A percentile compares a stretch with the other conserved stretches of the same genome.
Evolutionary conservation across 2,113 vertebrate species (phyloP).

Genomic region (Sebastes schlegelii): DNA sequence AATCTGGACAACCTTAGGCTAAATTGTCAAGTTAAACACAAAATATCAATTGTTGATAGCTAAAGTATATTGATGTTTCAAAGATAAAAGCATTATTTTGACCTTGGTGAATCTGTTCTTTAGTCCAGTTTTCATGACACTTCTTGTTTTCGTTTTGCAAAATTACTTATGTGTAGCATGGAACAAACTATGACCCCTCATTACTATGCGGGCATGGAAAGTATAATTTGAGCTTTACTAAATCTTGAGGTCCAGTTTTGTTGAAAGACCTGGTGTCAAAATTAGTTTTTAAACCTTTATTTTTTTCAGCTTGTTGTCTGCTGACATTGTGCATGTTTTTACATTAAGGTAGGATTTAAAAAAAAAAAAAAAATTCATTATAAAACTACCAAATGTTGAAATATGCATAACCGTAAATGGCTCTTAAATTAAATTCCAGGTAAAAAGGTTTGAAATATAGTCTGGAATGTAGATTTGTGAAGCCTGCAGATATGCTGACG

Average conservation of each 20-base stretch:
- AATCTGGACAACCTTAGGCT: too few relatives aligned
- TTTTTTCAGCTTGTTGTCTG: background rate
- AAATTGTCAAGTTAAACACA: too few relatives aligned
- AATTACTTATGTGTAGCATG: too few relatives aligned
- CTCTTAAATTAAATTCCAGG: background rate
- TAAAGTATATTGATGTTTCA: too few relatives aligned
- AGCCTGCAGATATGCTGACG: constrained; percentile 18
- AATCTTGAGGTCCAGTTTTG: background rate
- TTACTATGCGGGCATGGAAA: background rate
- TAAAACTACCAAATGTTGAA: background rate
- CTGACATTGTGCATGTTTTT: background rate
- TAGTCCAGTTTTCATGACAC: too few relatives aligned
- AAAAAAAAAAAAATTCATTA: too few relatives aligned
- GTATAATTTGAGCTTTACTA: background rate
- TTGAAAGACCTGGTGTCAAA: background rate
- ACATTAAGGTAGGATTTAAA: too few relatives aligned
- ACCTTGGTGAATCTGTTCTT: too few relatives aligned
- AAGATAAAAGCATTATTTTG: too few relatives aligned
- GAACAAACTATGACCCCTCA: background rate
- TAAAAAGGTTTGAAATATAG: constrained; percentile 21
- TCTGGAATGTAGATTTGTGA: constrained; percentile 26
- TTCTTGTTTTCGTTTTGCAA: too few relatives aligned
- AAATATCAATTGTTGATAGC: too few relatives aligned
- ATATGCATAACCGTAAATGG: background rate
- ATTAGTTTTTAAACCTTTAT: too few relatives aligned